These are phyloP conservation scores for Macropodus opercularis DNA, from an alignment of 2,797 vertebrate genomes.

Conservation along the genomic window DNA sequence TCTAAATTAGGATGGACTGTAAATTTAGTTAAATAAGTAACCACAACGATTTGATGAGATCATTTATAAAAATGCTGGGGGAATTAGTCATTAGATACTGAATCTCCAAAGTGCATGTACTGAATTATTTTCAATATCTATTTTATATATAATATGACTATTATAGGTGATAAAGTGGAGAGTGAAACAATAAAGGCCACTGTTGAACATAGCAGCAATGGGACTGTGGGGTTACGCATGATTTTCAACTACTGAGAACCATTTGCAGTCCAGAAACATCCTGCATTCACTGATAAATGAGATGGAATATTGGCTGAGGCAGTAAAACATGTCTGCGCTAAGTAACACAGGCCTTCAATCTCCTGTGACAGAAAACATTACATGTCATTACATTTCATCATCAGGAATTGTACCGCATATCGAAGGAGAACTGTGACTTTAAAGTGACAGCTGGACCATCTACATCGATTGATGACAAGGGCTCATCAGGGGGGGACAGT, in stretches of 20 bases:
- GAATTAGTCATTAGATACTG: constrained; percentile 3
- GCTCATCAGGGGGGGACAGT: constrained; percentile 87
- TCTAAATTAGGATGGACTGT: neutral
- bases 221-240: neutral
- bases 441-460: constrained; percentile 79
- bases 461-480: constrained; percentile 80
- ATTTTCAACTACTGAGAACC: constrained; percentile 15
- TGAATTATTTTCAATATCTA: constrained; percentile 4
- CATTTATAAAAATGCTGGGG: neutral
- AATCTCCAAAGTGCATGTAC: neutral
- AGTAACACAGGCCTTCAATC: constrained; percentile 20
- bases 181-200: constrained; percentile 12
- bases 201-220: constrained; percentile 2
- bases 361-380: constrained; percentile 1
- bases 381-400: constrained; percentile 10
- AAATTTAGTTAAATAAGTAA: constrained; percentile 1
- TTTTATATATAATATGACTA: constrained; percentile 11
- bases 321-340: constrained; percentile 20
- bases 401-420: constrained; percentile 93
- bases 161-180: neutral
- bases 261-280: constrained; percentile 20
- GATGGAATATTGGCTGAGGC: constrained; percentile 31
- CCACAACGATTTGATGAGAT: neutral
- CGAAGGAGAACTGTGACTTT: constrained; percentile 92
- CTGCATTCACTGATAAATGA: constrained; percentile 12